Evolutionary conservation across 1,140 invertebrate genomes (phyloP), one percentile per base, ranked within the genome.

Genomic region (Neuroterus valhalla): DNA sequence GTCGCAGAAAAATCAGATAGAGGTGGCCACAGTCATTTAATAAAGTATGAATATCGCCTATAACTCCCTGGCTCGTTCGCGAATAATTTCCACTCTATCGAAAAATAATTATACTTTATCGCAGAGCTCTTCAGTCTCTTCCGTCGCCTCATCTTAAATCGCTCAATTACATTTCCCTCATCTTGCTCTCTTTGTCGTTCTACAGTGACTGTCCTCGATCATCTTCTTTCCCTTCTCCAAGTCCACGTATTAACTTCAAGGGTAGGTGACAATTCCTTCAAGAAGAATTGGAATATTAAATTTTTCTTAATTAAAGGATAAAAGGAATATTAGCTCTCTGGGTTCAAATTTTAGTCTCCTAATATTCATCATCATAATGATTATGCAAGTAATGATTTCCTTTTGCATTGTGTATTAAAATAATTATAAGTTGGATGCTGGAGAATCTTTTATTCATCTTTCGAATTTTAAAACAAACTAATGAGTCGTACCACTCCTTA

Each of bases 91-190:
- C 87, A 89, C 86, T 89, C 85, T 89, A 89, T 89, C 86, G 88
- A 88, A 89, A 89, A 89, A 90, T 90, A 89, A 90, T 89, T 90
- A 89, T 87, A 89, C 87, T 89, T 90, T 88, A 89, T 88, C 84
- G 82, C 81, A 74, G 83, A 84, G 81, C 74, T 81, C 78, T 75
- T 50, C 70, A 74, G 76, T 77, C 74, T 75, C 77, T 75, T 77
- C 75, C 74, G 46, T 80, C 78, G 75, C 80, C 79, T 78, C 80
- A 80, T 87, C 84, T 84, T 82, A 86, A 88, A 87, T 89, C 86
- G 88, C 84, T 88, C 89, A 89, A 90, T 90, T 89, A 90, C 87
- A 86, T 84, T 85, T 88, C 81, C 77, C 82, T 86, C n/a, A n/a
- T n/a, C 82, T 78, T 76, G 82, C 78, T 70, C 79, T 78, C 77